Evolutionary conservation across 2,888 invertebrate species (phyloP).

Genomic region (Hoplodrina blanda): DNA sequence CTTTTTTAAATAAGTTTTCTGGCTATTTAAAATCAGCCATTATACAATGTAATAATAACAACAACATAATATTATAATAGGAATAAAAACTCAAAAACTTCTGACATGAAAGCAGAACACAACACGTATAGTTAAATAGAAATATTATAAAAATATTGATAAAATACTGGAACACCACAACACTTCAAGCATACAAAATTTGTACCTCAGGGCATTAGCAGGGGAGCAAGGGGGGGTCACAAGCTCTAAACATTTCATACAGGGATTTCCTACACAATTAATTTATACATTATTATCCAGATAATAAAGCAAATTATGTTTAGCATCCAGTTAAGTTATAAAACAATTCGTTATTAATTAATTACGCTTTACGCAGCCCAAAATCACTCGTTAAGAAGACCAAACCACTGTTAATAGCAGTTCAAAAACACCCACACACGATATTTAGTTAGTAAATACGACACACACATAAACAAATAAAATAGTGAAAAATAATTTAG

Average conservation of each 20-base stretch:
- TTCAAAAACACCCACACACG: slow-evolving; percentile 29
- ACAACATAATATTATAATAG: too few relatives aligned
- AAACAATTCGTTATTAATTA: too few relatives aligned
- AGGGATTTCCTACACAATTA: slow-evolving; percentile 5
- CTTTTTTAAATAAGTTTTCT: too few relatives aligned
- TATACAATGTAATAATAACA: too few relatives aligned
- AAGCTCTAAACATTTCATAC: slow-evolving; percentile 42
- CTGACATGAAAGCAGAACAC: too few relatives aligned
- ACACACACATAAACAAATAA: slow-evolving; percentile 51
- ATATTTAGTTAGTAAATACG: slow-evolving; percentile 23
- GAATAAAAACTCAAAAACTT: too few relatives aligned
- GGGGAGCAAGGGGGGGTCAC: slow-evolving; percentile 29
- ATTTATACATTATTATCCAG: not conserved
- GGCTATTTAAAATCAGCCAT: too few relatives aligned
- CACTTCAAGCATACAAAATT: slow-evolving; percentile 39
- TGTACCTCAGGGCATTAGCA: slow-evolving; percentile 22
- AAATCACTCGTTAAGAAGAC: too few relatives aligned
- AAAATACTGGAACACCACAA: slow-evolving; percentile 33
- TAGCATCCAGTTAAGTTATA: slow-evolving; percentile 8
- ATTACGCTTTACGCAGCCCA: too few relatives aligned
- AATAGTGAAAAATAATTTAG: slow-evolving; percentile 49
- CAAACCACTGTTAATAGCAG: slow-evolving; percentile 8
- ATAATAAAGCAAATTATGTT: slow-evolving; percentile 21
- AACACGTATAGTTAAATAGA: not conserved
- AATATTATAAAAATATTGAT: not conserved